Conservation (phyloP, 2,797 vertebrate genomes). For the Huso huso region DNA sequence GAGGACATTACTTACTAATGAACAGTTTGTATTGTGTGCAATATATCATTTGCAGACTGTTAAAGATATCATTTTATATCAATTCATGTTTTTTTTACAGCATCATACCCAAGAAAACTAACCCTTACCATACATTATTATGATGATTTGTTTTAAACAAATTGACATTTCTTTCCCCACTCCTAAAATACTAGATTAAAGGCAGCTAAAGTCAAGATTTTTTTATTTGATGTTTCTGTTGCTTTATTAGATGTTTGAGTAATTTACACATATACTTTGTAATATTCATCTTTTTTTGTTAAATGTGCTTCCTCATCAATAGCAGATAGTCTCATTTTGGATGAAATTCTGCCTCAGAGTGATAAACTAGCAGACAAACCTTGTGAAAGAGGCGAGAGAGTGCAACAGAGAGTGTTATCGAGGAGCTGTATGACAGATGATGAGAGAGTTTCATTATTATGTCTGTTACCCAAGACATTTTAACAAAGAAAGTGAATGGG, state of each 20-base stretch:
- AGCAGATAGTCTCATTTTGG: conserved; percentile 14
- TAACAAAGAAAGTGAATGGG: no score
- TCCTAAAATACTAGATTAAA: no score
- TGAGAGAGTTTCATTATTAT: background rate
- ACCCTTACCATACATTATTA: no score
- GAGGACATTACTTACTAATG: no score
- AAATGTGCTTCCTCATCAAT: background rate
- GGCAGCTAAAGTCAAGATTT: no score
- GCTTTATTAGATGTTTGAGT: background rate
- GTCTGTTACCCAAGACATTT: background rate
- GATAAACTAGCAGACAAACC: conserved; percentile 1
- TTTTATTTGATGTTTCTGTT: background rate
- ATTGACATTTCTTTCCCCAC: no score
- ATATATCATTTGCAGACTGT: no score
- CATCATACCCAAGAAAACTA: no score
- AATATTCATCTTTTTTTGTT: background rate
- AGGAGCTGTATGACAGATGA: conserved; percentile 1
- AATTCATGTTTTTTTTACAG: no score
- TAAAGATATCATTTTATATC: no score
- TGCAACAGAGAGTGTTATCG: conserved; percentile 1
- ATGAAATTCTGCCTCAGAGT: conserved; percentile 11
- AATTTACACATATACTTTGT: background rate
- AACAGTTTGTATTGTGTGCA: no score
- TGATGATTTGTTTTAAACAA: no score
- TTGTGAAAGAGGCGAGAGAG: background rate